Conservation (phyloP, 2,888 invertebrate genomes). For the Pardosa pseudoannulata region DNA sequence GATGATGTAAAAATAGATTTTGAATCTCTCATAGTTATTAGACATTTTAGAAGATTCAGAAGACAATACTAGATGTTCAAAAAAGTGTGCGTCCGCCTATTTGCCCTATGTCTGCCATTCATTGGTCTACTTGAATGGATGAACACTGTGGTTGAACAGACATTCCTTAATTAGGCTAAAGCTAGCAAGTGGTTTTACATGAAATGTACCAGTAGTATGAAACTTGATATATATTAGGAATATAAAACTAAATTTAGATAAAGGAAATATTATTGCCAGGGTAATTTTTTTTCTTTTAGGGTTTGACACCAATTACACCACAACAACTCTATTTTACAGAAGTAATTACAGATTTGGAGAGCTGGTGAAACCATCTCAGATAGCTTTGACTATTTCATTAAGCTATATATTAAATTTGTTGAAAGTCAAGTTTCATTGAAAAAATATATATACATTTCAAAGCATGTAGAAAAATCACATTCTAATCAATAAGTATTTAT, state of each 20-base stretch:
- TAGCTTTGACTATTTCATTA: no score
- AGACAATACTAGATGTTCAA: slow-evolving; percentile 24
- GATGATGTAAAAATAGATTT: slow-evolving; percentile 30
- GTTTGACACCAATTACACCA: neutral
- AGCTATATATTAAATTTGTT: no score
- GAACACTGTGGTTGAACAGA: slow-evolving; percentile 3
- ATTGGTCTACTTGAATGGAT: neutral
- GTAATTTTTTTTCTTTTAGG: no score
- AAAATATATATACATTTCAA: no score
- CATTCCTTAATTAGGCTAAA: neutral
- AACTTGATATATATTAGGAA: neutral
- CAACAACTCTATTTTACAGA: neutral
- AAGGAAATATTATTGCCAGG: slow-evolving; percentile 1
- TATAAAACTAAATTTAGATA: slow-evolving; percentile 3
- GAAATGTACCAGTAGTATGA: neutral
- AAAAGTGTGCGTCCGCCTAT: slow-evolving; percentile 24
- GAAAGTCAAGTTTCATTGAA: no score
- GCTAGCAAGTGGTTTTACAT: neutral
- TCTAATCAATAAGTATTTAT: no score
- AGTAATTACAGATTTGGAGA: neutral
- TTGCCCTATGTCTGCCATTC: slow-evolving; percentile 14
- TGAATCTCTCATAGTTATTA: slow-evolving; percentile 24
- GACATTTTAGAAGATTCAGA: slow-evolving; percentile 19
- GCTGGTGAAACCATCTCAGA: no score
- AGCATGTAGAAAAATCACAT: no score